These are phyloP conservation scores for Archegozetes longisetosus DNA, from an alignment of 1,140 invertebrate genomes.

Conservation along the genomic window DNA sequence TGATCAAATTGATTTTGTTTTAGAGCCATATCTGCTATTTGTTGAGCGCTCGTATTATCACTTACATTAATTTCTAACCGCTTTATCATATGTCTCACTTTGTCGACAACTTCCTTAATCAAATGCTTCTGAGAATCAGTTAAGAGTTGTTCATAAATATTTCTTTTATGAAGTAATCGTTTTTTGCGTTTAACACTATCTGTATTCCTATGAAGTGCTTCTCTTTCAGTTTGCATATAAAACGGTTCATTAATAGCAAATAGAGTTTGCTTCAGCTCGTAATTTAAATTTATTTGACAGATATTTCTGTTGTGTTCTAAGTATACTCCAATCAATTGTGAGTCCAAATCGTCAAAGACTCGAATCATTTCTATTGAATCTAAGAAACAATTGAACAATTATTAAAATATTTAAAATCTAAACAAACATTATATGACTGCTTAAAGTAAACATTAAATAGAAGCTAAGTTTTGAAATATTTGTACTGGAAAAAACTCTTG, in stretches of 20 bases:
- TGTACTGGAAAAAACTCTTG: too few species aligned
- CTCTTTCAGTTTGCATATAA: constrained; percentile 15
- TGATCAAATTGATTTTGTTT: neutral
- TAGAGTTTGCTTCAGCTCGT: constrained; percentile 11
- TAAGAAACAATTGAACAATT: neutral
- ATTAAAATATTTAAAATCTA: neutral
- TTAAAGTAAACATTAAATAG: too few species aligned
- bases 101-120: neutral
- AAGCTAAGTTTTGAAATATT: too few species aligned
- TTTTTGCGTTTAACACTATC: neutral
- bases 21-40: neutral
- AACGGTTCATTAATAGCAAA: constrained; percentile 15
- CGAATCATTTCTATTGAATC: neutral
- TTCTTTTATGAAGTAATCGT: neutral
- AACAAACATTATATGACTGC: too few species aligned
- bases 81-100: neutral
- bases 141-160: neutral
- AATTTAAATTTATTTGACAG: neutral
- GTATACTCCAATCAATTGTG: neutral
- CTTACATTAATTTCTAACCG: neutral
- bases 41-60: neutral
- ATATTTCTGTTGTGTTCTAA: neutral
- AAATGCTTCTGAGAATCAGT: neutral
- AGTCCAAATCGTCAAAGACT: neutral
- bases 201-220: constrained; percentile 8